phyloP scores from a whole-genome alignment of 1,140 invertebrate genomes.

The Zaprionus gabonicus region DNA sequence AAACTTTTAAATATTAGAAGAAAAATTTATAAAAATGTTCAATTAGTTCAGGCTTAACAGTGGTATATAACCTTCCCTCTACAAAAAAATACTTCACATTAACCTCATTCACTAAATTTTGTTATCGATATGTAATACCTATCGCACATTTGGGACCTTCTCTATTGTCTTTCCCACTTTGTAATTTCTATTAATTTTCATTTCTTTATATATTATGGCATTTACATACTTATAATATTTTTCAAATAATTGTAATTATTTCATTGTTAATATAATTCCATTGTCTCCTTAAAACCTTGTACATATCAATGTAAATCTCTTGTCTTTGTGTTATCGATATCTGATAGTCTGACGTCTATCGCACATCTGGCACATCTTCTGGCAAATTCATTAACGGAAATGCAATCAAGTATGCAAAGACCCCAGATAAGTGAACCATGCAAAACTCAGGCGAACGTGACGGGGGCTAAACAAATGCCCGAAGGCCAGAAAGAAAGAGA shows the following conservation, averaged over 20 bases:
- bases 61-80: too few relatives aligned
- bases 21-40: too few relatives aligned
- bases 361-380: conserved; percentile 45
- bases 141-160: conserved; percentile 42
- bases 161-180: conserved; percentile 30
- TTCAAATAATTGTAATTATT: not conserved
- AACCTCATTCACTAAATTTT: not conserved
- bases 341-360: conserved; percentile 12
- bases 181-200: not conserved
- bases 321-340: conserved; percentile 8
- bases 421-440: conserved; percentile 31
- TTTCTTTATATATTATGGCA: too few relatives aligned
- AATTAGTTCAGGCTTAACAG: too few relatives aligned
- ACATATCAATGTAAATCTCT: not conserved
- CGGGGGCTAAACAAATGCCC: conserved; percentile 38
- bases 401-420: conserved; percentile 64
- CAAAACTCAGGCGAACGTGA: conserved; percentile 35
- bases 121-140: not conserved
- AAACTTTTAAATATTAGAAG: too few relatives aligned
- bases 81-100: too few relatives aligned
- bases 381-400: conserved; percentile 61
- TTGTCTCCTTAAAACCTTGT: not conserved
- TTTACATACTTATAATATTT: not conserved
- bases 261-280: not conserved
- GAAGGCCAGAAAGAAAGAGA: not conserved